Base-by-base conservation (phyloP, 2,797 vertebrate genomes). In the Passerculus sandwichensis region DNA sequence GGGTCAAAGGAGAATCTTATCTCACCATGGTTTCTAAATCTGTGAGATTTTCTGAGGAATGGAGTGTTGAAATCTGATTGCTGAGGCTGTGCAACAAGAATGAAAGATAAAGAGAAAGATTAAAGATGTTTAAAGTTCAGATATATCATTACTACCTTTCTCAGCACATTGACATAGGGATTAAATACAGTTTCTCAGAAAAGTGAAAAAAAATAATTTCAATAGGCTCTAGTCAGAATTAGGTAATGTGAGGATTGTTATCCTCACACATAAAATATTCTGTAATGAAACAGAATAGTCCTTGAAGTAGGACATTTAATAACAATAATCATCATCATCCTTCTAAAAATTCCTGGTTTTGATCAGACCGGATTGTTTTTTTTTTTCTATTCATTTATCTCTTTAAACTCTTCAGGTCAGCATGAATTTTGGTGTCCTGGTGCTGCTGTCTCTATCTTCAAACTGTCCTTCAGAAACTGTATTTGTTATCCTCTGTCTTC, bases 71-170 rank as follows among this genome's bases (percentile, higher is more conserved):
- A 97, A 97, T 97, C 96, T 96, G 96, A 97, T 97, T 97, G 94
- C 93, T 88, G 72, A 96, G 97, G 91, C 92, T 87, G 80, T 95
- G 93, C 90, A 96, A 95, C 94, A 97, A 96, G 94, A 97, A 97
- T 95, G 93, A 97, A 96, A 97, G 96, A 94, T 96, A 95, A 97
- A 97, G 96, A 91, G 81, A 89, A 97, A 97, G 95, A 97, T 97
- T 97, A 97, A 97, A 98, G 85, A 96, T 93, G 91, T 96, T 97
- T 97, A 96, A 97, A 96, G 96, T 97, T 97, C 96, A 96, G 95
- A 74, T 96, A 94, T 94, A 95, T 97, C 96, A 97, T 97, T 97
- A 91, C 94, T 97, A 96, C 97, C 96, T 97, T 96, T 89, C 76
- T 92, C 86, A 76, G 88, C 93, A 97, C 94, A 97, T 70, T 97